Percentiles rank a stretch among this genome's conserved stretches.
Conservation (phyloP, 2,888 invertebrate genomes). For the Cosmopolites sordidus region DNA sequence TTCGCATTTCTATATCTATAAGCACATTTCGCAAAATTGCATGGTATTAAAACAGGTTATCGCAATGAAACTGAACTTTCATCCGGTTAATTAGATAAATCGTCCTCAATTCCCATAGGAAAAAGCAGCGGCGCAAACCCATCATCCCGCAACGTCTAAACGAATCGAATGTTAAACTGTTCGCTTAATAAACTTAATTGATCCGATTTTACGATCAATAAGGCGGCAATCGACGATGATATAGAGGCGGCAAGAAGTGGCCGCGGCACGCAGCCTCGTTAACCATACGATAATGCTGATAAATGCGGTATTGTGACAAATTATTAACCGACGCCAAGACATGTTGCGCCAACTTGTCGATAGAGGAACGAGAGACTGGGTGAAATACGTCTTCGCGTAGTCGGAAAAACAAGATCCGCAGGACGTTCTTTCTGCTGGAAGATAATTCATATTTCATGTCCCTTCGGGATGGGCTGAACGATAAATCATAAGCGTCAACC, state of each 20-base stretch:
- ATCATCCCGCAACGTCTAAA: not conserved
- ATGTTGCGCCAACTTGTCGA: slow-evolving; percentile 2
- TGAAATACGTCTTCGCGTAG: not conserved
- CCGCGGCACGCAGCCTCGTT: not conserved
- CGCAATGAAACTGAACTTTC: too few relatives aligned
- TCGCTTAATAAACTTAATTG: slow-evolving; percentile 1
- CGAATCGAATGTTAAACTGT: not conserved
- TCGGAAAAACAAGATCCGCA: not conserved
- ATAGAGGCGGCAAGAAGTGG: not conserved
- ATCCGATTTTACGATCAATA: slow-evolving; percentile 2
- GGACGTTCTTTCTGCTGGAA: not conserved
- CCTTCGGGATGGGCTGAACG: not conserved
- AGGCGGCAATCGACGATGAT: not conserved
- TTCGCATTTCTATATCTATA: too few relatives aligned
- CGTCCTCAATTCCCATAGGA: too few relatives aligned
- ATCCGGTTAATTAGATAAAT: too few relatives aligned
- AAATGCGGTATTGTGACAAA: not conserved
- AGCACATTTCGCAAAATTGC: too few relatives aligned
- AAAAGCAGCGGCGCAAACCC: too few relatives aligned
- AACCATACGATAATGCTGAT: slow-evolving; percentile 1
- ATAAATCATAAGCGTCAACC: not conserved
- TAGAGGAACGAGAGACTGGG: not conserved
- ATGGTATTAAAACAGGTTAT: too few relatives aligned
- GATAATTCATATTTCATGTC: not conserved
- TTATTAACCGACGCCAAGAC: not conserved